Base-by-base conservation (phyloP, 1,140 invertebrate species). In the Drosophila subpulchrella region DNA sequence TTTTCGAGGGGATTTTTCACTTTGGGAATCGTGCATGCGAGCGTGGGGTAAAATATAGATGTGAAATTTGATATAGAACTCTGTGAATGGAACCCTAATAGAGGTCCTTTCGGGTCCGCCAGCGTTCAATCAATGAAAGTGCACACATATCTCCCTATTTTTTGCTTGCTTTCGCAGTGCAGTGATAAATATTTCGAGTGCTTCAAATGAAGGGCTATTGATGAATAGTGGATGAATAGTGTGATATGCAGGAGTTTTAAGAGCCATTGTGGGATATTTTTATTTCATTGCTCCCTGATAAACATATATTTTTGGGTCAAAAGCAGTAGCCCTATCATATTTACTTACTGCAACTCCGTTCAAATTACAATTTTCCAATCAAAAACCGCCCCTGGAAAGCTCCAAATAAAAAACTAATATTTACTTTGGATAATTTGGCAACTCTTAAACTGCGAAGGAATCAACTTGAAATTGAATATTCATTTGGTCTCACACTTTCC, bases 381-480 rank as follows among this genome's bases (percentile, higher is more conserved):
- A 44, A 61, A 65, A 67, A 67, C 20, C 44, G 59, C 63, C 58
- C 6, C 44, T 24, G 60, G 46, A 34, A 47, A 27, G 34, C 11
- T 27, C 4, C 0, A 10, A 51, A 50, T 12, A 24, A 60, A 48
- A 68, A 15, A 59, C 36, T 36, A 58, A 42, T 56, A 47, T 68
- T 56, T 70, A 24, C 30, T 53, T 20, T 50, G 47, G 48, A 47
- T 55, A 48, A 66, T 65, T 66, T 54, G 34, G 30, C 30, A 58
- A 70, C 58, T 73, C 56, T 63, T 38, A 55, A 74, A 38, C 39
- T 55, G n/a, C n/a, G 7, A 11, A 6, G 42, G 55, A 50, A 55
- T 55, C 51, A 46, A 55, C 48, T 71, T 30, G 41, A 77, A 88
- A 88, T 89, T 89, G 79, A 88, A 88, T 80, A 88, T 88, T 86